Evolutionary conservation across 2,888 invertebrate genomes (phyloP), one percentile per base, ranked within the genome.

Genomic region (Megastigmus dorsalis): DNA sequence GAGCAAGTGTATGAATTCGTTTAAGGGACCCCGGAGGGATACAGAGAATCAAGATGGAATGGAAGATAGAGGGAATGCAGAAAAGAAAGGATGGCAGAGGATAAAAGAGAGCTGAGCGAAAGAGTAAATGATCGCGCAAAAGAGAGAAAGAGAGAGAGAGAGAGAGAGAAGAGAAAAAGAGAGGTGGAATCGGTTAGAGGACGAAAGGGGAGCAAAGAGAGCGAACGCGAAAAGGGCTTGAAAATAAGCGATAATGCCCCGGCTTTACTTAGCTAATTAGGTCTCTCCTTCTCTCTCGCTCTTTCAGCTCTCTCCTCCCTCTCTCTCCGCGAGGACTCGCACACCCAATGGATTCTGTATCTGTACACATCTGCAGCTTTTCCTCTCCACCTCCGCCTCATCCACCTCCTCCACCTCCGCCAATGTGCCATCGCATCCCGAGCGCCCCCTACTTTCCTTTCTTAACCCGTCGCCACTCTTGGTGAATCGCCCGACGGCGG

Each of bases 201-300:
- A 62, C 38, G 75, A 43, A n/a, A n/a, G n/a, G 43, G 68, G 55
- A 41, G 30, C 33, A 63, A 36, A 67, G 50, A 41, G 67, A 57
- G 50, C 33, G 50, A 62, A 63, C 20, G 33, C 62, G 65, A 74
- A 81, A 81, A 80, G 79, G 84, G 83, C 81, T 84, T 83, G 83
- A 83, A 86, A 86, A 86, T 85, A 86, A 86, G 86, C 85, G 87
- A 87, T 86, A 87, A 87, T 85, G 83, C 85, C 81, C 79, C 80
- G 82, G 86, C 87, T 87, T 87, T 88, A 88, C 87, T 88, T 86
- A 88, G 86, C 87, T 88, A 88, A 88, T 88, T 87, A 87, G 85
- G 82, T 74, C 63, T 45, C 57, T 55, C 65, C 36, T 73, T 63
- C 73, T 57, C 67, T 50, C 65, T 33, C 59, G 65, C 63, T 26